phyloP scores from a whole-genome alignment of 2,113 vertebrate species.

The Gopherus flavomarginatus region DNA sequence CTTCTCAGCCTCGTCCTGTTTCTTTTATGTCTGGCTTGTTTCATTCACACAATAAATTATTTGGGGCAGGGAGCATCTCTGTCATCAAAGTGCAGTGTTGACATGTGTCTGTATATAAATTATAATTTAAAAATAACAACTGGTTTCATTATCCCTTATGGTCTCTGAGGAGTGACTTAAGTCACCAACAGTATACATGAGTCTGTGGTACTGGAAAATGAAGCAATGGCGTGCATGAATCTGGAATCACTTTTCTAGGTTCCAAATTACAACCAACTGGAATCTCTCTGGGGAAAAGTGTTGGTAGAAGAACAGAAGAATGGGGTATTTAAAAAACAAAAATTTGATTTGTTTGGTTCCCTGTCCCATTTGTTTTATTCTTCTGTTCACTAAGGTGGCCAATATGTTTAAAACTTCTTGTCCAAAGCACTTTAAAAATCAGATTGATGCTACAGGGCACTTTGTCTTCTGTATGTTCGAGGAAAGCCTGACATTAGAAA shows the following conservation, averaged over 20 bases:
- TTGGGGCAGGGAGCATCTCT: accelerated
- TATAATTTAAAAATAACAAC: not conserved
- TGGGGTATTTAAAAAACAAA: not conserved
- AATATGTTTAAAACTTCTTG: not conserved
- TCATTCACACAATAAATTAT: accelerated
- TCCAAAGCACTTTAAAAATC: not conserved
- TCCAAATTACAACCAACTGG: accelerated
- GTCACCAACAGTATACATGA: accelerated
- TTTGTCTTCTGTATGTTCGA: not conserved
- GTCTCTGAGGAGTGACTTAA: accelerated
- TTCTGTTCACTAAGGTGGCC: not conserved
- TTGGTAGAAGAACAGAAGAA: not conserved
- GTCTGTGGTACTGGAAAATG: not conserved
- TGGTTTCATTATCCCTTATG: accelerated
- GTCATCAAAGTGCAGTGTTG: not conserved
- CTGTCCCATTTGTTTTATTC: not conserved
- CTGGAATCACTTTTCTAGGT: not conserved
- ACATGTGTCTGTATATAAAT: accelerated
- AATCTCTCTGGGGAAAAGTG: accelerated
- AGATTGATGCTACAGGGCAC: accelerated
- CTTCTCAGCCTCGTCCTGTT: not conserved
- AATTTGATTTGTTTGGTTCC: not conserved
- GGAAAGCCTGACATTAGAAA: not conserved
- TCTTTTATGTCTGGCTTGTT: not conserved
- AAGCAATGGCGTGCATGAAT: accelerated